Base-by-base conservation (phyloP, 2,113 vertebrate genomes). In the Silurus glanis region DNA sequence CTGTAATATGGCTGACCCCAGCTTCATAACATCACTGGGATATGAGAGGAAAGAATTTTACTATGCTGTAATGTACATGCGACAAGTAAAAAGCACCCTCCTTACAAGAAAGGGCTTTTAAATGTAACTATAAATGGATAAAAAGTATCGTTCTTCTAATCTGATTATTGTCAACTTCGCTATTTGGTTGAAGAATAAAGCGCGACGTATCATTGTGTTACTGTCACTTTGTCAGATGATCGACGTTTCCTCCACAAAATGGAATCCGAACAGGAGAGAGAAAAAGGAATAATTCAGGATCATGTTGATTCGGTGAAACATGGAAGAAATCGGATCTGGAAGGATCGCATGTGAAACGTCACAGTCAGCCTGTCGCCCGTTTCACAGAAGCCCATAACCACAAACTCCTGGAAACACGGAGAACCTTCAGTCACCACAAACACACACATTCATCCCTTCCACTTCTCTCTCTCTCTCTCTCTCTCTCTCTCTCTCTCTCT, bases 361-460 rank as follows among this genome's bases (percentile, higher is more conserved):
- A 83, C 58, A 55, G 86, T 81, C 86, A 87, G 67, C 64, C 89
- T 86, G 86, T 89, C 89, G 87, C 86, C 67, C 84, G 37, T 37
- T 14, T 87, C 69, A 51, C 86, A 75, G 75, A 85, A 83, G 19
- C 47, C 69, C 47, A 78, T 64, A 37, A 89, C 89, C 88, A 83
- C 85, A 86, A 86, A 21, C 85, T 81, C 74, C 83, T 76, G 23
- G 64, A 87, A 76, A 85, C 84, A 75, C 83, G 37, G 47, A 71
- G 78, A 83, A 87, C 45, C 47, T 82, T 61, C 83, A 66, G 47
- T 47, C 79, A 85, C 86, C 86, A 75, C 80, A 87, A 66, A 66
- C 67, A 82, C 81, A 89, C 88, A 89, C 82, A 58, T 37, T 37
- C 37, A 37, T 37, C 37, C 37, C 37, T 37, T 37, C 37, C 59